Percentiles rank a stretch among this genome's conserved stretches.
Evolutionary conservation across 2,113 vertebrate species (phyloP).

Genomic region (Sylvilagus bachmani): DNA sequence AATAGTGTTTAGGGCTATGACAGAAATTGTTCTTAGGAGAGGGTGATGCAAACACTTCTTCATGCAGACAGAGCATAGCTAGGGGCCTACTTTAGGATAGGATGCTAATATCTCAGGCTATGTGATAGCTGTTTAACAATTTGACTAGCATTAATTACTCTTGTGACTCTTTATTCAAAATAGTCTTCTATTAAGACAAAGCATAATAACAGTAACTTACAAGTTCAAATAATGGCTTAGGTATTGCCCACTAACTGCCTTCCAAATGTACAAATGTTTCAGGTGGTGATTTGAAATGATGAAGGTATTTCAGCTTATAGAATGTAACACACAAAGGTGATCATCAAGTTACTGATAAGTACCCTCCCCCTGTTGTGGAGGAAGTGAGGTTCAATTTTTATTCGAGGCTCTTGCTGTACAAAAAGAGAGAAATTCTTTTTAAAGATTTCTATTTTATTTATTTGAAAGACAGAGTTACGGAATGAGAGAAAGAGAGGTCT

Average conservation of each 20-base stretch:
- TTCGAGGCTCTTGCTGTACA: too few relatives aligned
- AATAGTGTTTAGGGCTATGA: neutral
- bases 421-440: too few relatives aligned
- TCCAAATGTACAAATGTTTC: neutral
- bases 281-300: neutral
- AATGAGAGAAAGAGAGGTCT: too few relatives aligned
- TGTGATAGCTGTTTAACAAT: constrained; percentile 19
- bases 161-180: constrained; percentile 59
- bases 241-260: neutral
- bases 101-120: neutral
- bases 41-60: constrained; percentile 11
- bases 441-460: too few relatives aligned
- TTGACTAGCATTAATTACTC: constrained; percentile 39
- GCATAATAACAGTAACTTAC: constrained; percentile 38
- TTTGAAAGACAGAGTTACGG: too few relatives aligned
- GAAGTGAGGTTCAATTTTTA: too few relatives aligned
- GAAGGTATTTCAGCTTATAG: constrained; percentile 18
- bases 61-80: neutral
- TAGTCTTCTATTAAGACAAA: constrained; percentile 59
- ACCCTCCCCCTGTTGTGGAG: neutral
- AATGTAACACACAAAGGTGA: neutral
- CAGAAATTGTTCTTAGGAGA: constrained; percentile 54
- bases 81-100: neutral
- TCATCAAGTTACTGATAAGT: constrained; percentile 19
- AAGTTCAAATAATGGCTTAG: constrained; percentile 32